These are phyloP conservation scores for Corythornis cristatus DNA, from an alignment of 2,113 vertebrate species.

Conservation along the genomic window DNA sequence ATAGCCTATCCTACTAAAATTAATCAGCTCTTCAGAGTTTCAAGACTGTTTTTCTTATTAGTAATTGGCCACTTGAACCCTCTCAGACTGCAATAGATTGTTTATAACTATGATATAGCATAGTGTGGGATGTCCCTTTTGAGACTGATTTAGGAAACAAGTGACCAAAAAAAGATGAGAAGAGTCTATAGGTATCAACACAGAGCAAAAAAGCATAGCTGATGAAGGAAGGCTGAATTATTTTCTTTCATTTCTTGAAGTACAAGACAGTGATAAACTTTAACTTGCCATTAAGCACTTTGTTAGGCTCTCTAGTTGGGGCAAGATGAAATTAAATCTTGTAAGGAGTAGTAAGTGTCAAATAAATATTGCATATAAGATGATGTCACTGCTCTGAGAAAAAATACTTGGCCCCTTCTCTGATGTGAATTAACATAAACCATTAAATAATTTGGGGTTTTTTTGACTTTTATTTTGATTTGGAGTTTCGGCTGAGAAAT, in stretches of 20 bases:
- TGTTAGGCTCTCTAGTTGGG: not conserved
- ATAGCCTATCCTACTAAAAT: not conserved
- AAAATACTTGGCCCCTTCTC: not conserved
- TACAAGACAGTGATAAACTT: not conserved
- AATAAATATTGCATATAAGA: not conserved
- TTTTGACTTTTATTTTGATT: not conserved
- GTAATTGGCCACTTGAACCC: not conserved
- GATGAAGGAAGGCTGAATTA: not conserved
- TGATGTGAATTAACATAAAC: not conserved
- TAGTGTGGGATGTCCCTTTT: not conserved
- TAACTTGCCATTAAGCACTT: not conserved
- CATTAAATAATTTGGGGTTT: not conserved
- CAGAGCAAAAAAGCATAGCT: not conserved
- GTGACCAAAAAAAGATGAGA: not conserved
- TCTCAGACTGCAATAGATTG: not conserved
- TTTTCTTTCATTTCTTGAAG: not conserved
- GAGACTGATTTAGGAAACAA: not conserved
- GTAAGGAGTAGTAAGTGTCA: not conserved
- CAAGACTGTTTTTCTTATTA: not conserved
- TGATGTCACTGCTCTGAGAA: not conserved
- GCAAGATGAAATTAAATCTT: not conserved
- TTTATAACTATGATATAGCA: not conserved
- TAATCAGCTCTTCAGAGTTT: not conserved
- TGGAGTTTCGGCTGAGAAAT: not conserved
- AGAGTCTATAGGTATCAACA: not conserved